Conservation (phyloP, 2,888 invertebrate species). For the Megaustenia siamemsis region DNA sequence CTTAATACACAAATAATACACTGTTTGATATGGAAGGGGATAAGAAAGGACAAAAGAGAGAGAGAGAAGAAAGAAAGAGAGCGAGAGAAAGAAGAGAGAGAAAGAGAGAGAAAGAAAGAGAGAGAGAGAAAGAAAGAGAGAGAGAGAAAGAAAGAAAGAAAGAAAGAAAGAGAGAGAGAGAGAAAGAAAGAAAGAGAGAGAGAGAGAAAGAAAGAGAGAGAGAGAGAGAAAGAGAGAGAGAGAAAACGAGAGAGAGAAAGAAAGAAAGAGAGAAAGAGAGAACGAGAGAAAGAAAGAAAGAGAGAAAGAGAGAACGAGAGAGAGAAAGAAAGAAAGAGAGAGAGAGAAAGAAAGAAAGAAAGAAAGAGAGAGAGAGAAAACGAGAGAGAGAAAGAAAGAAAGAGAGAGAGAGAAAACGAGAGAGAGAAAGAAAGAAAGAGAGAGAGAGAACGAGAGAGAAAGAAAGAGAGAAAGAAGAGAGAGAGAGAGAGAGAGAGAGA, state of each 20-base stretch:
- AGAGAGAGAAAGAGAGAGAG: too few relatives aligned
- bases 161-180: background rate
- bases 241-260: background rate
- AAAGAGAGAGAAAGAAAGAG: conserved; percentile 28
- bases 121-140: conserved; percentile 24
- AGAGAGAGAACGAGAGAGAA: too few relatives aligned
- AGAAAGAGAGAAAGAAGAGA: background rate
- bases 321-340: background rate
- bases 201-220: too few relatives aligned
- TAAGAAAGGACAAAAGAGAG: too few relatives aligned
- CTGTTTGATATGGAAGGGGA: background rate
- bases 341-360: background rate
- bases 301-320: too few relatives aligned
- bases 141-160: conserved; percentile 16
- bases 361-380: background rate
- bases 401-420: background rate
- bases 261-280: background rate
- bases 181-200: too few relatives aligned
- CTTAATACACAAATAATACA: too few relatives aligned
- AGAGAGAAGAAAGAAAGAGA: too few relatives aligned
- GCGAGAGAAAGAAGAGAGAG: background rate
- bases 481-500: background rate
- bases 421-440: background rate
- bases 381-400: background rate
- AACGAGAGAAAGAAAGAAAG: too few relatives aligned